A percentile compares a stretch with the other conserved stretches of the same genome.
These are phyloP conservation scores for Andrena flavipes DNA, from an alignment of 2,888 invertebrate genomes.

Conservation along the genomic window DNA sequence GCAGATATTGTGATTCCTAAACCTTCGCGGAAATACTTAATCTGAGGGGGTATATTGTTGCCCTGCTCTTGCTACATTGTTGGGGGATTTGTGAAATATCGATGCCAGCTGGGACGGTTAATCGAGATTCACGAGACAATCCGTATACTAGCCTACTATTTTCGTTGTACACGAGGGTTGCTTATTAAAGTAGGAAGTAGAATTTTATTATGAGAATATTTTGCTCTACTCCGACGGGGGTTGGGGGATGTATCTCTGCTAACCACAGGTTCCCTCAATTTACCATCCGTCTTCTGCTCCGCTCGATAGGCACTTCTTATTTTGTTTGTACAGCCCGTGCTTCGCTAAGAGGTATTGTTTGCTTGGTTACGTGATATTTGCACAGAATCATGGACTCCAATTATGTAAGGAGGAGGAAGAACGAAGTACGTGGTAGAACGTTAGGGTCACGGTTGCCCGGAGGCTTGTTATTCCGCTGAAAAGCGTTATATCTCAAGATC, in stretches of 20 bases:
- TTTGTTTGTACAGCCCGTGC: slow-evolving; percentile 46
- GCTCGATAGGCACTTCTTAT: slow-evolving; percentile 52
- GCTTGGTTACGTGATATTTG: slow-evolving; percentile 73
- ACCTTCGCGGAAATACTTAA: slow-evolving; percentile 57
- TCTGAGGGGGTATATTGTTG: slow-evolving; percentile 48
- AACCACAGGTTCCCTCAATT: slow-evolving; percentile 28
- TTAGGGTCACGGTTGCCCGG: slow-evolving; percentile 68
- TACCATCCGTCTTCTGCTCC: slow-evolving; percentile 28
- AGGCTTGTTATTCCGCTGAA: slow-evolving; percentile 76
- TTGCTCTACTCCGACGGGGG: neutral
- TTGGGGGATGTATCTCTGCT: neutral
- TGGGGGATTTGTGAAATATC: slow-evolving; percentile 32
- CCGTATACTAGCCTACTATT: neutral
- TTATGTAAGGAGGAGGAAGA: slow-evolving; percentile 64
- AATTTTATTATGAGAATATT: neutral
- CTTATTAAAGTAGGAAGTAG: neutral
- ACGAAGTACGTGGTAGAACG: slow-evolving; percentile 64
- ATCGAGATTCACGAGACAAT: neutral
- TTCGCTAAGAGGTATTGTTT: slow-evolving; percentile 53
- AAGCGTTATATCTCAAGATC: slow-evolving; percentile 75
- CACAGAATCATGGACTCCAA: slow-evolving; percentile 75
- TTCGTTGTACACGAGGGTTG: neutral
- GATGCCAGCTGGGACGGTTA: slow-evolving; percentile 12
- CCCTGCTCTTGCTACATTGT: slow-evolving; percentile 9
- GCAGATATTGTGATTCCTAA: slow-evolving; percentile 68